Percentiles rank a stretch among this genome's conserved stretches.
phyloP scores from a whole-genome alignment of 1,140 invertebrate genomes.

The Lamellibrachia luymesi region DNA sequence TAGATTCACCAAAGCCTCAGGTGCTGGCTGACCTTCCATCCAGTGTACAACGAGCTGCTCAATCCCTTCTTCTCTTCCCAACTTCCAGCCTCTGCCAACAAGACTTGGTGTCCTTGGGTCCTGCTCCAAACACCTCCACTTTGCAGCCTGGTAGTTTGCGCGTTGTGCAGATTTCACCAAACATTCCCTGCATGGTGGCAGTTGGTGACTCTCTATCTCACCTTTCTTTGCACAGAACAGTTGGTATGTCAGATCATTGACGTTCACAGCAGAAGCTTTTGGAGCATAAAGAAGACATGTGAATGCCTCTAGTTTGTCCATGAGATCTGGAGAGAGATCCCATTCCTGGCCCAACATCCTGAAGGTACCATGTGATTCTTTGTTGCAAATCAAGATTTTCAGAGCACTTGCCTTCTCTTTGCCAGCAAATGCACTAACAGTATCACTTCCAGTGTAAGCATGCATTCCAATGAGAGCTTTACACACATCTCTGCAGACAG shows the following conservation, averaged over 20 bases:
- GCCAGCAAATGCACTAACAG: not conserved
- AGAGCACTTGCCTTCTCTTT: constrained; percentile 3
- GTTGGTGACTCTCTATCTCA: constrained; percentile 9
- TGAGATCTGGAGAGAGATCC: constrained; percentile 10
- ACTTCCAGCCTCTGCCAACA: not conserved
- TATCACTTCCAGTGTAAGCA: not conserved
- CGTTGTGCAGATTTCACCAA: not conserved
- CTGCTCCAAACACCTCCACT: constrained; percentile 1
- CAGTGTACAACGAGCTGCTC: no score
- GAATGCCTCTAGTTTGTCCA: constrained; percentile 11
- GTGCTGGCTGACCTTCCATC: constrained; percentile 14
- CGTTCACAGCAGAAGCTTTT: not conserved
- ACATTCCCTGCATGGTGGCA: not conserved
- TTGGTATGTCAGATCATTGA: not conserved
- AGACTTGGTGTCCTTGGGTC: not conserved
- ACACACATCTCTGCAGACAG: no score
- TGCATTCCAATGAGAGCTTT: no score
- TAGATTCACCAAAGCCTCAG: constrained; percentile 9
- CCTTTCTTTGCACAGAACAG: not conserved
- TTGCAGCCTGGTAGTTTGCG: no score
- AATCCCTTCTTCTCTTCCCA: not conserved
- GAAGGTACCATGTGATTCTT: not conserved
- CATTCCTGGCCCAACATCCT: constrained; percentile 11
- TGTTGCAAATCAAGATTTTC: not conserved
- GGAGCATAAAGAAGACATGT: no score